Base-by-base conservation (phyloP, 2,797 vertebrate genomes). In the Meda fulgida region DNA sequence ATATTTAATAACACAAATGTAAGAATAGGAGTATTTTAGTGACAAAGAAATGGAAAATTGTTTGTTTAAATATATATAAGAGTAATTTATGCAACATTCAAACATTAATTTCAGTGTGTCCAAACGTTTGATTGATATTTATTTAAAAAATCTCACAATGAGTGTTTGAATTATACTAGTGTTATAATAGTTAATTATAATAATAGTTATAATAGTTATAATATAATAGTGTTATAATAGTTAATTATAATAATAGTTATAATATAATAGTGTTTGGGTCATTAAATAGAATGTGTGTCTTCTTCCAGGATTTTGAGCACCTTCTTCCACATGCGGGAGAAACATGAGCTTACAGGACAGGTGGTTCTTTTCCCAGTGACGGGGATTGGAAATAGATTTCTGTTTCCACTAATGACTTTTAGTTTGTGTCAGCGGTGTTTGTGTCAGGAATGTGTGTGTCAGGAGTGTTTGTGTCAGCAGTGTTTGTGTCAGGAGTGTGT, bases 341-440 rank as follows among this genome's bases (percentile, higher is more conserved):
- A 31, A 31, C 31, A 31, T 31, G 31, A 31, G 77, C 70, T 78
- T 65, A 46, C 34, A 29, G 46, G 58, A 48, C 31, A 36, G 72
- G n/a, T 60, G 77, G 38, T 73, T 65, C 40, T 16, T 38, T 65
- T 72, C 31, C 72, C 51, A 7, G 40, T 6, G 63, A 84, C 29
- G 11, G 5, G 81, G 40, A 87, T 46, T 79, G 72, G 72, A 78
- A 87, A 86, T 83, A 72, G 75, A 83, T 84, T 87, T 87, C 63
- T 48, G 81, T 86, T 86, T 86, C 23, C 84, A 82, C 82, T 87
- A 89, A 89, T 84, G 81, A 82, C 69, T 80, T 58, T 82, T 87
- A 83, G 80, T 84, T 83, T 81, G 73, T 82, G 38, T 40, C 78
- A 78, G 71, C 71, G 73, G 81, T 78, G 77, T 26, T 21, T 77